Conservation (phyloP, 2,797 vertebrate species). For the Nasua narica region DNA sequence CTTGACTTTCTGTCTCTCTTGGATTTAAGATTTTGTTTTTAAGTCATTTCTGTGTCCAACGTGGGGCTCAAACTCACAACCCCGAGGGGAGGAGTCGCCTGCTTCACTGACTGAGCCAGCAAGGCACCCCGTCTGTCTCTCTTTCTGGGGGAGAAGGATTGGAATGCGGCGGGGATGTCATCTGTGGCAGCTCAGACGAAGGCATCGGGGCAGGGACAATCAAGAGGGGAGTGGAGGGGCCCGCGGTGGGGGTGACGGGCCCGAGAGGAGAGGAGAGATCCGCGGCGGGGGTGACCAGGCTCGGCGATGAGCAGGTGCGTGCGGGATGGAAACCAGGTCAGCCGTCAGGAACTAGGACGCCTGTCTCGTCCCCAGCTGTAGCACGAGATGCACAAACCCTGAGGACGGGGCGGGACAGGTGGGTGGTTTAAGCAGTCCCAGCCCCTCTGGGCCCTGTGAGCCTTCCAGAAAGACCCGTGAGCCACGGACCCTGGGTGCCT, state of each 20-base stretch:
- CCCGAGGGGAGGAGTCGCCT: background rate
- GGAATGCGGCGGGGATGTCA: accelerated
- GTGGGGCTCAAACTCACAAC: background rate
- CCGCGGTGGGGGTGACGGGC: background rate
- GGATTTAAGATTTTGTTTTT: background rate
- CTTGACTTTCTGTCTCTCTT: background rate
- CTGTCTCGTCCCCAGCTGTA: background rate
- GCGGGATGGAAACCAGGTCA: background rate
- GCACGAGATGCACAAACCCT: no score
- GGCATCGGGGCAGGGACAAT: background rate
- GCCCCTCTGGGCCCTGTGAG: background rate
- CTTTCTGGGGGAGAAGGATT: background rate
- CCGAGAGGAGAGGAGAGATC: background rate
- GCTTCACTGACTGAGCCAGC: background rate
- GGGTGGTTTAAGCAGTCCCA: background rate
- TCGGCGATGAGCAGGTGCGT: no score
- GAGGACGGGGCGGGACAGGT: background rate
- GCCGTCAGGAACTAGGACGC: background rate
- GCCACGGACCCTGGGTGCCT: background rate
- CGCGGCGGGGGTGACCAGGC: background rate
- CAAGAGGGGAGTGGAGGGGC: background rate
- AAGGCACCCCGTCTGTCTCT: background rate
- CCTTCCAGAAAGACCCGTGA: background rate
- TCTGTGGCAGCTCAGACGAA: background rate
- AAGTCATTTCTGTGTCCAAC: background rate